These are phyloP conservation scores for Carcharodon carcharias DNA, from an alignment of 2,797 vertebrate species.

Conservation along the genomic window DNA sequence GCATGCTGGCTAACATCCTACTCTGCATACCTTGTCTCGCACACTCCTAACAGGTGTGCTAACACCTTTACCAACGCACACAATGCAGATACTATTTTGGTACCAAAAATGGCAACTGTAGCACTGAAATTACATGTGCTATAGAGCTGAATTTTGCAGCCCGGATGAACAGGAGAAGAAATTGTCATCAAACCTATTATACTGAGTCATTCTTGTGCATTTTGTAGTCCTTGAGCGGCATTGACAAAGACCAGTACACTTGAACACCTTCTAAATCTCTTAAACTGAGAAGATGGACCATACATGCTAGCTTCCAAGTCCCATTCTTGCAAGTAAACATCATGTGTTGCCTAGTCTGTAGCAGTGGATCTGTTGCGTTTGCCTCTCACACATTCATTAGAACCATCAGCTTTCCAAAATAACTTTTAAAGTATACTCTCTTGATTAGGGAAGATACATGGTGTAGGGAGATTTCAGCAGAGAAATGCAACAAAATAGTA, in stretches of 20 bases:
- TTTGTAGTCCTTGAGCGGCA: not conserved
- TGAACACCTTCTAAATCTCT: not conserved
- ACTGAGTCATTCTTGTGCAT: not conserved
- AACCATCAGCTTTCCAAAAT: not conserved
- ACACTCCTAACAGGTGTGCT: not conserved
- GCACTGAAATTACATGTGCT: not conserved
- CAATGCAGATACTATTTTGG: no score
- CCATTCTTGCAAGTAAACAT: not conserved
- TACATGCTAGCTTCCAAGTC: not conserved
- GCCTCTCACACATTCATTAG: not conserved
- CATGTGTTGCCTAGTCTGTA: not conserved
- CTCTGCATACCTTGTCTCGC: not conserved
- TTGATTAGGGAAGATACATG: not conserved
- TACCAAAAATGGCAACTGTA: not conserved
- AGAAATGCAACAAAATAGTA: not conserved
- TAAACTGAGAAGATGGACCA: not conserved
- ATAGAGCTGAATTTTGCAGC: not conserved
- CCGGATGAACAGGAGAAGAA: not conserved
- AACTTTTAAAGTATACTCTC: not conserved
- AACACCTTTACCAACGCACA: no score
- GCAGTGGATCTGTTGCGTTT: not conserved
- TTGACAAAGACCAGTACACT: not conserved
- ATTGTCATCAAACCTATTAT: not conserved
- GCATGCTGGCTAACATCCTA: not conserved
- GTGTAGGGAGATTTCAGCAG: not conserved